phyloP scores from a whole-genome alignment of 2,888 invertebrate species.

The Apamea monoglypha region DNA sequence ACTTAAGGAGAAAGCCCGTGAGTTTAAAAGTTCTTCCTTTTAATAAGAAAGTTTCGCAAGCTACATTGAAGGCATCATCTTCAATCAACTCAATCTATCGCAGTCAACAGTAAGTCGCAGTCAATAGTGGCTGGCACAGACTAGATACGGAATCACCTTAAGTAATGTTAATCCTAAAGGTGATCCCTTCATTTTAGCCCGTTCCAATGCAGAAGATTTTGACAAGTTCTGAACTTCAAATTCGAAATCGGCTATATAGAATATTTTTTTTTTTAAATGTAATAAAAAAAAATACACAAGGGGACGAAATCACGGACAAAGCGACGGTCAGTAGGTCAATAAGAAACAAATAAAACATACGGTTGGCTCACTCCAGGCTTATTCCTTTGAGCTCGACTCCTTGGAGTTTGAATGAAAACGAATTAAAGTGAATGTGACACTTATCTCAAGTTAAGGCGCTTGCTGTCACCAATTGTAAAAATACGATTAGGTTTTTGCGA shows the following conservation, averaged over 20 bases:
- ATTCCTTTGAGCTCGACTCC: conserved; percentile 28
- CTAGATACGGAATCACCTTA: no score
- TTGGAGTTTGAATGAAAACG: conserved; percentile 26
- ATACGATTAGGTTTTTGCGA: conserved; percentile 6
- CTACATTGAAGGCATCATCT: background rate
- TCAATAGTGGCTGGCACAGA: no score
- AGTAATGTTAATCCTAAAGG: no score
- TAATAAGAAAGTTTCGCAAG: background rate
- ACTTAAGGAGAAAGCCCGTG: background rate
- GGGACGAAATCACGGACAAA: background rate
- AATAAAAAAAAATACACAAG: background rate
- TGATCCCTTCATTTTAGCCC: no score
- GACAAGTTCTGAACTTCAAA: background rate
- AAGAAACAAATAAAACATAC: conserved; percentile 41
- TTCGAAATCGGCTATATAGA: background rate
- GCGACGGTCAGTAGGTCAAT: conserved; percentile 12
- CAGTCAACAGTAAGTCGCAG: no score
- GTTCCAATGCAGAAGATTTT: background rate
- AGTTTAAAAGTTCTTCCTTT: no score
- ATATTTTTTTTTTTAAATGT: background rate
- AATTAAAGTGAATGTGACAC: conserved; percentile 40
- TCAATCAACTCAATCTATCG: no score
- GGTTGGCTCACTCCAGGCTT: conserved; percentile 16
- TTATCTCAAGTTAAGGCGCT: conserved; percentile 5
- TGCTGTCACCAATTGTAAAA: conserved; percentile 4